phyloP scores from a whole-genome alignment of 2,888 invertebrate genomes.

The Drosophila tripunctata region DNA sequence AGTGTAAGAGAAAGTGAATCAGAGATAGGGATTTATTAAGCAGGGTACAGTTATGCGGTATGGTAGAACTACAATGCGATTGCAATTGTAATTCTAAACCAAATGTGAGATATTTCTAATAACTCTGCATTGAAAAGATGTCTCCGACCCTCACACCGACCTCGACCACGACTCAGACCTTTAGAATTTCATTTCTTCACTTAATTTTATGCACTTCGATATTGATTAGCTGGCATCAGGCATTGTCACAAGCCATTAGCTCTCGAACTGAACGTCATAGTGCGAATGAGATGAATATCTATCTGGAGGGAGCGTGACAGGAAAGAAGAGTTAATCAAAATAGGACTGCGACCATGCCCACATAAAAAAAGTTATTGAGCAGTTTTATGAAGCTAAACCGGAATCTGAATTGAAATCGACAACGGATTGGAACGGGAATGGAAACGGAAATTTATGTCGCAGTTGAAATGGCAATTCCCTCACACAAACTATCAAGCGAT shows the following conservation, averaged over 20 bases:
- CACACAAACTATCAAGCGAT: constrained; percentile 63
- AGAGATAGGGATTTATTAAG: constrained; percentile 1
- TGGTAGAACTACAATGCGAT: constrained; percentile 48
- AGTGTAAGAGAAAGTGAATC: background rate
- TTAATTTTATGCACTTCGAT: constrained; percentile 78
- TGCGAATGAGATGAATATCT: background rate
- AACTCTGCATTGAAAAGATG: constrained; percentile 38
- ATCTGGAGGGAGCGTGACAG: constrained; percentile 3
- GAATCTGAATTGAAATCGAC: background rate
- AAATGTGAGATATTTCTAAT: constrained; percentile 70
- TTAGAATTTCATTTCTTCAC: constrained; percentile 44
- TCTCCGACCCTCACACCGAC: constrained; percentile 3
- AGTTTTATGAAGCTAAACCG: constrained; percentile 28
- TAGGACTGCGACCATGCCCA: constrained; percentile 44
- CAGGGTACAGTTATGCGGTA: constrained; percentile 37
- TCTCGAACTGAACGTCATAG: background rate
- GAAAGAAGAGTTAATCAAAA: constrained; percentile 60
- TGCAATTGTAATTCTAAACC: constrained; percentile 47
- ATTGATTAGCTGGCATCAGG: constrained; percentile 76
- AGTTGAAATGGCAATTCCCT: background rate
- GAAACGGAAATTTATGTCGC: background rate
- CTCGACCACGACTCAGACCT: background rate
- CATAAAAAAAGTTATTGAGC: constrained; percentile 58
- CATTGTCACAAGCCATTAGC: constrained; percentile 67
- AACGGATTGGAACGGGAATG: background rate